Evolutionary conservation across 2,113 vertebrate species (phyloP).

Genomic region (Python bivittatus): DNA sequence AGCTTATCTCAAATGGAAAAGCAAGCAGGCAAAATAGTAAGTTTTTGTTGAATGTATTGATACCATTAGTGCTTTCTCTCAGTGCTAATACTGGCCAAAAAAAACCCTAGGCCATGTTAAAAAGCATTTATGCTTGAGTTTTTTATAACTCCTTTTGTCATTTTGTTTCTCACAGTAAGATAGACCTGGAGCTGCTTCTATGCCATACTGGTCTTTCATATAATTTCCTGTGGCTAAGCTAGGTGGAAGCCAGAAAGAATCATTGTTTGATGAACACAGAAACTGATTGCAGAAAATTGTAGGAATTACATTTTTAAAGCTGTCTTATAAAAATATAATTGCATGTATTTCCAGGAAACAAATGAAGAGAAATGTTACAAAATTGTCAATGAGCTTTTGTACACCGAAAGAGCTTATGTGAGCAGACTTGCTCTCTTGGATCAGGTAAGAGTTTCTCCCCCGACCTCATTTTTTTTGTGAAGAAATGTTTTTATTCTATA

Average conservation of each 20-base stretch:
- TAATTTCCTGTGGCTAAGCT: background rate
- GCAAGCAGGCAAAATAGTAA: background rate
- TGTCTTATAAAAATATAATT: constrained; percentile 26
- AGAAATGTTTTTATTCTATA: background rate
- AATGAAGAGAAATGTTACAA: constrained; percentile 94
- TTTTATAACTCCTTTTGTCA: background rate
- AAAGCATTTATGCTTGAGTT: background rate
- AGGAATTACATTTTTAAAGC: constrained; percentile 1
- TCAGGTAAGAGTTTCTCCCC: constrained; percentile 65
- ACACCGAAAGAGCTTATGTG: constrained; percentile 94
- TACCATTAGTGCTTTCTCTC: background rate
- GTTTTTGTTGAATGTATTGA: background rate
- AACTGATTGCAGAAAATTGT: background rate
- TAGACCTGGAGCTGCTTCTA: background rate
- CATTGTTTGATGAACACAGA: background rate
- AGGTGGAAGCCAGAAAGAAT: background rate
- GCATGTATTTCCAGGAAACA: constrained; percentile 81
- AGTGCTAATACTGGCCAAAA: background rate
- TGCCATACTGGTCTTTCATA: background rate
- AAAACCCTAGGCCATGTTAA: background rate
- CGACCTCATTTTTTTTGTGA: background rate
- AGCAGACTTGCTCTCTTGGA: constrained; percentile 87
- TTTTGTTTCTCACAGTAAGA: background rate
- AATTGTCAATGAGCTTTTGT: constrained; percentile 93
- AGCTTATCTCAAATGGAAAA: background rate